These are phyloP conservation scores for Zaprionus africanus DNA, from an alignment of 1,140 invertebrate species.

Conservation along the genomic window DNA sequence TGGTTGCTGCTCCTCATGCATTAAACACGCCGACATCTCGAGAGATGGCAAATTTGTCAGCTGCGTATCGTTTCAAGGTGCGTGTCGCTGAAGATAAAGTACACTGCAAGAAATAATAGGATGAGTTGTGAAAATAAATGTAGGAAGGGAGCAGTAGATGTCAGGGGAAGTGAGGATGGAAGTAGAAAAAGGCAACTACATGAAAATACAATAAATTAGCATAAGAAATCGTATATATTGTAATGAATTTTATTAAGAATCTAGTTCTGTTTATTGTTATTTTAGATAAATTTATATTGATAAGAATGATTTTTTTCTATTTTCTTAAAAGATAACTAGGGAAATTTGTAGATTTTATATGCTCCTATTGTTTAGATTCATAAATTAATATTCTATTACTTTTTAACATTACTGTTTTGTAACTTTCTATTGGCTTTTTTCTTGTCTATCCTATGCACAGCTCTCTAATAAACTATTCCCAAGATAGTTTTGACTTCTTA, in stretches of 20 bases:
- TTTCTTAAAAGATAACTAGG: background rate
- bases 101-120: background rate
- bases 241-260: background rate
- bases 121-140: background rate
- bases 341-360: background rate
- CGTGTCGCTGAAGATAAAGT: background rate
- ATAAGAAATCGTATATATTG: no score
- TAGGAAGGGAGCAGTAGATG: background rate
- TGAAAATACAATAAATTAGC: no score
- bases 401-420: no score
- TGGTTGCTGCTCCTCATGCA: constrained; percentile 33
- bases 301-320: no score
- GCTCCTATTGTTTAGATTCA: no score
- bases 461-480: no score
- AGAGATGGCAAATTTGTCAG: constrained; percentile 40
- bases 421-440: no score
- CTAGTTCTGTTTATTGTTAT: no score
- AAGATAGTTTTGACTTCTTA: no score
- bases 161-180: no score
- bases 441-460: no score
- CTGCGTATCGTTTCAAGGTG: background rate
- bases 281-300: background rate
- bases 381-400: no score
- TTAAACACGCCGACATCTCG: constrained; percentile 32
- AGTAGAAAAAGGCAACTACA: background rate